A percentile compares a stretch with the other conserved stretches of the same genome.
phyloP scores from a whole-genome alignment of 2,888 invertebrate species.

The Adineta ricciae region DNA sequence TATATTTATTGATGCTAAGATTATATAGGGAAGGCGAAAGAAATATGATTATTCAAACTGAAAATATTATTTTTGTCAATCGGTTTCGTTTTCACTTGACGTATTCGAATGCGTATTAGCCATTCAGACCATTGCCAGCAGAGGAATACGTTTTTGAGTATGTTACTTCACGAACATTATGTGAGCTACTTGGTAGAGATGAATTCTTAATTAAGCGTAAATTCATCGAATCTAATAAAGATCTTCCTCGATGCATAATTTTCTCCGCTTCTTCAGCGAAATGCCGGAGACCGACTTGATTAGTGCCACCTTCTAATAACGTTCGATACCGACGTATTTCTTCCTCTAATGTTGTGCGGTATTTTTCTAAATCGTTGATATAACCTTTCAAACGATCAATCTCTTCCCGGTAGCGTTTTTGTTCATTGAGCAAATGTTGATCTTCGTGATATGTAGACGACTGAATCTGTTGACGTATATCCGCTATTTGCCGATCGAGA shows the following conservation, averaged over 20 bases:
- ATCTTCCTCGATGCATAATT: constrained; percentile 10
- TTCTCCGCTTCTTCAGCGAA: constrained; percentile 19
- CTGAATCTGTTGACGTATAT: neutral
- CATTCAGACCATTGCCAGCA: neutral
- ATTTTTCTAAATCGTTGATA: constrained; percentile 41
- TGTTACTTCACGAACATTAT: neutral
- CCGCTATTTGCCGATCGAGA: neutral
- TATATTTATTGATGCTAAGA: neutral
- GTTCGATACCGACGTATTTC: constrained; percentile 56
- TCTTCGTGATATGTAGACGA: neutral
- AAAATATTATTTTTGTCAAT: neutral
- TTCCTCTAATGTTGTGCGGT: constrained; percentile 54
- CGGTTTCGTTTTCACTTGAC: neutral
- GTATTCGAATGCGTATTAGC: neutral
- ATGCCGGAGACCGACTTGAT: constrained; percentile 1
- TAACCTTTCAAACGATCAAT: constrained; percentile 7
- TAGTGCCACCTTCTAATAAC: constrained; percentile 50
- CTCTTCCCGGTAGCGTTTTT: neutral
- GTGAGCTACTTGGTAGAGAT: neutral
- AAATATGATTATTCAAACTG: neutral
- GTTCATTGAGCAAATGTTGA: neutral
- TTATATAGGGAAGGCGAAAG: neutral
- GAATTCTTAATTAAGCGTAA: neutral
- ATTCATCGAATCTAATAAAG: neutral
- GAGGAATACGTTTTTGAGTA: neutral